A percentile compares a stretch with the other conserved stretches of the same genome.
Evolutionary conservation across 1,140 invertebrate species (phyloP).

Genomic region (Trichonephila inaurata): DNA sequence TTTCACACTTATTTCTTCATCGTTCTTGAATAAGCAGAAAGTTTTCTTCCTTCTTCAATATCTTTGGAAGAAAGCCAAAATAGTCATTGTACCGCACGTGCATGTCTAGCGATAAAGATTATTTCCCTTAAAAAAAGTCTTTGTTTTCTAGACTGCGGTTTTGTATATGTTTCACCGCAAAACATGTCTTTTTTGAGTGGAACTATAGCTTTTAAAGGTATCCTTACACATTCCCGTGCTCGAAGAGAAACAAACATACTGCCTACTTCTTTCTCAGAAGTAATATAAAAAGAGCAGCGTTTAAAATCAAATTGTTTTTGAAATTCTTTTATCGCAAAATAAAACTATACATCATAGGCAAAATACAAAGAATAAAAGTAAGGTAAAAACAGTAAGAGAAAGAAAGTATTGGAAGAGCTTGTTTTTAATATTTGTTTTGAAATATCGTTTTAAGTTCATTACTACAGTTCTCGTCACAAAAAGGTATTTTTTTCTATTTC

Average conservation of each 20-base stretch:
- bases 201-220: background rate
- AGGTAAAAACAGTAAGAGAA: too few relatives aligned
- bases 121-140: conserved; percentile 29
- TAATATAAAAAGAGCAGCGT: too few relatives aligned
- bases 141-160: conserved; percentile 42
- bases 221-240: background rate
- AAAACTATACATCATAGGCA: too few relatives aligned
- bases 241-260: background rate
- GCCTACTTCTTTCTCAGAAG: too few relatives aligned
- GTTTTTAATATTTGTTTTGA: too few relatives aligned
- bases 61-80: conserved; percentile 51
- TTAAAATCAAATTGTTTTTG: too few relatives aligned
- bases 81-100: conserved; percentile 20
- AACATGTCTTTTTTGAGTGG: conserved; percentile 19
- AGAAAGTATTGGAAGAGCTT: too few relatives aligned
- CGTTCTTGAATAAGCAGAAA: background rate
- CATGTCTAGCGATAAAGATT: conserved; percentile 1
- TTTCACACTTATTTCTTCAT: conserved; percentile 17
- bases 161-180: background rate
- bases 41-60: conserved; percentile 15
- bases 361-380: too few relatives aligned
- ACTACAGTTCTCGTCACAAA: too few relatives aligned
- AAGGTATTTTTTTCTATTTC: too few relatives aligned
- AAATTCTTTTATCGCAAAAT: too few relatives aligned
- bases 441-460: too few relatives aligned